Conservation (phyloP, 2,888 invertebrate species). For the Hydroisotoma schaefferi region DNA sequence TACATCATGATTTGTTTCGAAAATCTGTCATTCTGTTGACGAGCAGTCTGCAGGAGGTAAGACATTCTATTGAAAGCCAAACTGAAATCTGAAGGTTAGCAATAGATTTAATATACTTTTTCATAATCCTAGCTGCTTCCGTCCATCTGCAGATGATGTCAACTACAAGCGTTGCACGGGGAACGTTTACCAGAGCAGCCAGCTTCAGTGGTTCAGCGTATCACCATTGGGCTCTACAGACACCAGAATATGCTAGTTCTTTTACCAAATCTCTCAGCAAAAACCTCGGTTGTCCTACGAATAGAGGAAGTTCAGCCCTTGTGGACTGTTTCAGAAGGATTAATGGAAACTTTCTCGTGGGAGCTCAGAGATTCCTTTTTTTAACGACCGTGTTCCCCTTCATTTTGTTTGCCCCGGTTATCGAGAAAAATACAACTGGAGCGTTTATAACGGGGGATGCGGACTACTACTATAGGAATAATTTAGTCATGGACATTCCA, state of each 20-base stretch:
- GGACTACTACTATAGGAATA: conserved; percentile 28
- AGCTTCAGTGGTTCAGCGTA: conserved; percentile 26
- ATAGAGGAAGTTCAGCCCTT: conserved; percentile 17
- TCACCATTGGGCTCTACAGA: conserved; percentile 34
- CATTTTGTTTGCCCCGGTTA: conserved; percentile 17
- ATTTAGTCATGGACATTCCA: conserved; percentile 30
- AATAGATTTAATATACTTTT: too few relatives aligned
- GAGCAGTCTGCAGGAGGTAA: conserved; percentile 1
- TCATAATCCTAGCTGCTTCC: conserved; percentile 17
- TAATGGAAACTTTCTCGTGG: conserved; percentile 29
- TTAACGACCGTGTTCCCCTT: conserved; percentile 24
- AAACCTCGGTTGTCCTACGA: conserved; percentile 22
- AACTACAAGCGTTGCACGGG: conserved; percentile 11
- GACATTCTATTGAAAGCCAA: too few relatives aligned
- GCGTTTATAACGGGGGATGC: conserved; percentile 33
- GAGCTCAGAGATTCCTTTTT: conserved; percentile 29
- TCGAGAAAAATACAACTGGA: conserved; percentile 28
- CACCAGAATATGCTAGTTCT: conserved; percentile 16
- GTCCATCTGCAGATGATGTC: conserved; percentile 37
- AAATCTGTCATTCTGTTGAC: not conserved
- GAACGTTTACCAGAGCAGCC: conserved; percentile 22
- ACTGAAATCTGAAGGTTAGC: too few relatives aligned
- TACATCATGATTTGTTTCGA: too few relatives aligned
- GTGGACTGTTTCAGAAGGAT: conserved; percentile 27
- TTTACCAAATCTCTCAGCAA: conserved; percentile 24